These are phyloP conservation scores for Pristionchus maxplancki DNA, from an alignment of 2,888 invertebrate genomes.

Conservation along the genomic window DNA sequence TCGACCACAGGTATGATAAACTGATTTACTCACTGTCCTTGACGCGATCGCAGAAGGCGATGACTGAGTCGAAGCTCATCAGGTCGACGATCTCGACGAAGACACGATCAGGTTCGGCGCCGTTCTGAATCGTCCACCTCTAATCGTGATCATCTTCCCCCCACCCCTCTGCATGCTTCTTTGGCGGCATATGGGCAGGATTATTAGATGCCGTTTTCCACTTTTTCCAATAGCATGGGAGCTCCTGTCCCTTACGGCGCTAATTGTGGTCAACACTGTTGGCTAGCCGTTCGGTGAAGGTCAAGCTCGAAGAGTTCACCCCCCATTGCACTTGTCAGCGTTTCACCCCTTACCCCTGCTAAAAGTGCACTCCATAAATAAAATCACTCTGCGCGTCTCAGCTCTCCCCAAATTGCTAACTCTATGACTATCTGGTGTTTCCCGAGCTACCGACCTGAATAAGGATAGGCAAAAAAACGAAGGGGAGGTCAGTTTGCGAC, in stretches of 20 bases:
- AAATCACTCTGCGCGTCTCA: background rate
- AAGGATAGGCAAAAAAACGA: no score
- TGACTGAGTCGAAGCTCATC: background rate
- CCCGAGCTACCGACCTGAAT: no score
- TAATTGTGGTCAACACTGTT: no score
- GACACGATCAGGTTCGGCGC: background rate
- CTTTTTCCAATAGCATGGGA: no score
- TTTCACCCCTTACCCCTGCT: background rate
- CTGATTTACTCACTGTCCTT: background rate
- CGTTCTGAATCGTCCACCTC: background rate
- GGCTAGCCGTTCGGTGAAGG: no score
- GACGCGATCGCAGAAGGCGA: background rate
- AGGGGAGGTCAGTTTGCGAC: no score
- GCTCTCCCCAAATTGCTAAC: background rate
- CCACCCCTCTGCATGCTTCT: no score
- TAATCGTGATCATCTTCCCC: no score
- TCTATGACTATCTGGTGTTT: background rate
- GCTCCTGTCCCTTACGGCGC: no score
- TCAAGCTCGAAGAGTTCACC: background rate
- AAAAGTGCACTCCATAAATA: background rate
- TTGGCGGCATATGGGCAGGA: no score
- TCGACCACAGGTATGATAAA: no score
- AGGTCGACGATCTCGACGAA: constrained; percentile 37
- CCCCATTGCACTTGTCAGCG: background rate
- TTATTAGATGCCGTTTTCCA: no score